Percentiles rank a stretch among this genome's conserved stretches.
phyloP scores from a whole-genome alignment of 2,113 vertebrate genomes.

The Campylomormyrus tamandua region DNA sequence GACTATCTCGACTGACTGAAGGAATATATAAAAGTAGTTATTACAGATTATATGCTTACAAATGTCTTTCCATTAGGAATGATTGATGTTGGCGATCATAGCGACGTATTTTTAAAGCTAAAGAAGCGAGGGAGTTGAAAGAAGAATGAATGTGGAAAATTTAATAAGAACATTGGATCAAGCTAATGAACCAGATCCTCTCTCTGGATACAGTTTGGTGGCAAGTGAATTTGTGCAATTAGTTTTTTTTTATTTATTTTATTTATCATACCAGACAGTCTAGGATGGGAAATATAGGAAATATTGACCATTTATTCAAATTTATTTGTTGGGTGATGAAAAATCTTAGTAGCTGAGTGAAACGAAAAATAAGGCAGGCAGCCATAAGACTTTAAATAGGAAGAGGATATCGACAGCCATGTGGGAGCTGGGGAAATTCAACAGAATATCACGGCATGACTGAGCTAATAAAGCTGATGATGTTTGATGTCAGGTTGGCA shows the following conservation, averaged over 20 bases:
- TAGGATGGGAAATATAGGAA: neutral
- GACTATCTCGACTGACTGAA: neutral
- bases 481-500: neutral
- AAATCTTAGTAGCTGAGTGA: neutral
- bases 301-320: neutral
- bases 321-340: neutral
- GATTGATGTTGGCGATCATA: neutral
- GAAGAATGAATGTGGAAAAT: neutral
- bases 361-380: neutral
- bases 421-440: neutral
- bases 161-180: neutral
- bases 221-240: neutral
- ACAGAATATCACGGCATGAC: neutral
- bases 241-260: neutral
- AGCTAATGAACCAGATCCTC: neutral
- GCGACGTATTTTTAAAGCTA: neutral
- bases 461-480: neutral
- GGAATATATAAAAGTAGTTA: neutral
- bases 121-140: neutral
- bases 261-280: neutral
- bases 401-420: neutral
- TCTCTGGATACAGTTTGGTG: neutral
- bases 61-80: neutral
- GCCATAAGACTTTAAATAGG: neutral
- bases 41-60: neutral